Evolutionary conservation across 2,113 vertebrate genomes (phyloP).

Genomic region (Pontoporia blainvillei): DNA sequence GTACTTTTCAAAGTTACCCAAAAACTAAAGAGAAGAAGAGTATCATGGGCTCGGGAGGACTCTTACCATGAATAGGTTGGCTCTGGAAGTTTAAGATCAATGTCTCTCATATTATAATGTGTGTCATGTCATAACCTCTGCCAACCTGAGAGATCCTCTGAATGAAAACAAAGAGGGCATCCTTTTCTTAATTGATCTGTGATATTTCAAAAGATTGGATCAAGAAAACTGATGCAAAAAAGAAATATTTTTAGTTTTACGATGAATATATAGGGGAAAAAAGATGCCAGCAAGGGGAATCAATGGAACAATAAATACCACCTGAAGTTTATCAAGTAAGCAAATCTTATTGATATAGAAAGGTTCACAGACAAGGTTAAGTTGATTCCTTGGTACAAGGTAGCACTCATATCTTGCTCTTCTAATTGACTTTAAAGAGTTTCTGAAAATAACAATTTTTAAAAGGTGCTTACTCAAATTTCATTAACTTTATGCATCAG

Average conservation of each 20-base stretch:
- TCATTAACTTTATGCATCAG: constrained; percentile 7
- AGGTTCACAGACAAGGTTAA: neutral
- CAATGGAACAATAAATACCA: neutral
- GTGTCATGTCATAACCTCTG: neutral
- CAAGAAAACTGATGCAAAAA: neutral
- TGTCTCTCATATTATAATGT: neutral
- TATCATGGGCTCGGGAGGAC: neutral
- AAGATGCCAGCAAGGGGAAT: neutral
- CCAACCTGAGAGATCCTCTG: neutral
- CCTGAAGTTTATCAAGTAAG: neutral
- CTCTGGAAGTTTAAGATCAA: neutral
- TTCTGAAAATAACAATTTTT: constrained; percentile 62
- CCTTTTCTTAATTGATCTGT: neutral
- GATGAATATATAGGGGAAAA: neutral
- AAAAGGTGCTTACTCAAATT: neutral
- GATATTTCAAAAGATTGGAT: neutral
- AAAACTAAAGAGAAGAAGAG: neutral
- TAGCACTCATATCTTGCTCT: constrained; percentile 42
- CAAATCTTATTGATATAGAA: neutral
- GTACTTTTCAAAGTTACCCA: neutral
- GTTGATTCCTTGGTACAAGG: neutral
- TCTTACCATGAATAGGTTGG: neutral
- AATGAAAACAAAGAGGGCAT: neutral
- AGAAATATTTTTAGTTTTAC: constrained; percentile 26
- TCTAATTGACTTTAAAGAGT: neutral